Percentiles rank a stretch among this genome's conserved stretches.
Conservation (phyloP, 2,888 invertebrate species). For the Orchesellides sinensis region DNA sequence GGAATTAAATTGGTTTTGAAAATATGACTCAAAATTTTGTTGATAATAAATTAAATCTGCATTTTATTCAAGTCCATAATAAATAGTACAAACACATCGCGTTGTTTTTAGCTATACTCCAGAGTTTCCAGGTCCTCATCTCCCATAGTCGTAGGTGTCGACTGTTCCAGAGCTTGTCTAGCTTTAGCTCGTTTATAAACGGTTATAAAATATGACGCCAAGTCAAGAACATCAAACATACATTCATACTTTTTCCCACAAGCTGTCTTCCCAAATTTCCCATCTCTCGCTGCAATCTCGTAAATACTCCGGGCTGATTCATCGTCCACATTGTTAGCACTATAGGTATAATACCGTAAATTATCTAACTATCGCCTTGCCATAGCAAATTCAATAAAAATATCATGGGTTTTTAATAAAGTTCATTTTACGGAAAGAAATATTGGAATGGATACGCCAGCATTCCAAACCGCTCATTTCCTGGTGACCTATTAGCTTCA, state of each 20-base stretch:
- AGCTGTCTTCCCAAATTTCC: constrained; percentile 51
- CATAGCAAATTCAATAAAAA: background rate
- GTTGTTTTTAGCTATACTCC: too few species aligned
- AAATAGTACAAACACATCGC: too few species aligned
- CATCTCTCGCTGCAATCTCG: constrained; percentile 51
- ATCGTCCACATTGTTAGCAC: constrained; percentile 65
- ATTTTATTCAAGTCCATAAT: too few species aligned
- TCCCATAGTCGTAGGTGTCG: too few species aligned
- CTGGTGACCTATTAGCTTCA: constrained; percentile 56
- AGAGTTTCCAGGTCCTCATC: constrained; percentile 1
- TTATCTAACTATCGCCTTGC: too few species aligned
- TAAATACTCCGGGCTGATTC: constrained; percentile 46
- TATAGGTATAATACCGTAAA: constrained; percentile 8
- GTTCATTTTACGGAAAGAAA: constrained; percentile 57
- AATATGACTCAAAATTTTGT: too few species aligned
- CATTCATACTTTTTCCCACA: constrained; percentile 64
- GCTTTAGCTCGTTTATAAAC: constrained; percentile 42
- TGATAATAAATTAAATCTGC: too few species aligned
- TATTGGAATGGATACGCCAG: constrained; percentile 44
- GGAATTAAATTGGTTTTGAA: too few species aligned
- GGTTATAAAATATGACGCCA: constrained; percentile 52
- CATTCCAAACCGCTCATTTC: constrained; percentile 58
- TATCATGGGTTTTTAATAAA: background rate
- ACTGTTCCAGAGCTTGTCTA: background rate
- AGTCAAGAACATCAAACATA: constrained; percentile 66